Evolutionary conservation across 2,888 invertebrate species (phyloP).

Genomic region (Eupeodes luniger): DNA sequence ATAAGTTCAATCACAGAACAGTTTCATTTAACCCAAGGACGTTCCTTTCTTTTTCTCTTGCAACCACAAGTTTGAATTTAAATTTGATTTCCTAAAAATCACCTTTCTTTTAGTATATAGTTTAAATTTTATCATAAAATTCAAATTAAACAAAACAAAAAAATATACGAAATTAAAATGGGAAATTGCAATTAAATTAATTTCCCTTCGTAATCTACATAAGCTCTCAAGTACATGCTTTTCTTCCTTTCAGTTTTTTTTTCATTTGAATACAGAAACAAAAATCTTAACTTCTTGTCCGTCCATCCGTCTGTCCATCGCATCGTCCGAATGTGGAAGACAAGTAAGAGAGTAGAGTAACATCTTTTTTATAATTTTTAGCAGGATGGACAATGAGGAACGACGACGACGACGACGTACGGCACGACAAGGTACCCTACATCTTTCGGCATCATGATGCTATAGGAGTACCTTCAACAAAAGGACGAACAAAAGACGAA

Average conservation of each 20-base stretch:
- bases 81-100: too few relatives aligned
- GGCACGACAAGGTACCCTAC: neutral
- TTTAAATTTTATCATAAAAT: too few relatives aligned
- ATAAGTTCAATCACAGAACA: too few relatives aligned
- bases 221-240: constrained; percentile 50
- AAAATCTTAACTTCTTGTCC: neutral
- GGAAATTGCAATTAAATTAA: constrained; percentile 66
- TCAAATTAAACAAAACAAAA: neutral
- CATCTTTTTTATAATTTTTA: neutral
- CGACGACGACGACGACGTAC: too few relatives aligned
- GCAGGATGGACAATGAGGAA: too few relatives aligned
- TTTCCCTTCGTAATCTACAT: constrained; percentile 59
- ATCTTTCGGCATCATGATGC: neutral
- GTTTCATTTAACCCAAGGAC: too few relatives aligned
- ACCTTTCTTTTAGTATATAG: too few relatives aligned
- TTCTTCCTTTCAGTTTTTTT: neutral
- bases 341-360: constrained; percentile 1
- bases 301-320: neutral
- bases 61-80: too few relatives aligned
- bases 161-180: constrained; percentile 49
- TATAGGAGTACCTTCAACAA: neutral
- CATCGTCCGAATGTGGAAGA: constrained; percentile 33
- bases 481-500: constrained; percentile 41
- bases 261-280: neutral
- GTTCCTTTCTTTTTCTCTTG: too few relatives aligned